These are phyloP conservation scores for Pilophorus perplexus DNA, from an alignment of 2,888 invertebrate genomes.

Conservation along the genomic window DNA sequence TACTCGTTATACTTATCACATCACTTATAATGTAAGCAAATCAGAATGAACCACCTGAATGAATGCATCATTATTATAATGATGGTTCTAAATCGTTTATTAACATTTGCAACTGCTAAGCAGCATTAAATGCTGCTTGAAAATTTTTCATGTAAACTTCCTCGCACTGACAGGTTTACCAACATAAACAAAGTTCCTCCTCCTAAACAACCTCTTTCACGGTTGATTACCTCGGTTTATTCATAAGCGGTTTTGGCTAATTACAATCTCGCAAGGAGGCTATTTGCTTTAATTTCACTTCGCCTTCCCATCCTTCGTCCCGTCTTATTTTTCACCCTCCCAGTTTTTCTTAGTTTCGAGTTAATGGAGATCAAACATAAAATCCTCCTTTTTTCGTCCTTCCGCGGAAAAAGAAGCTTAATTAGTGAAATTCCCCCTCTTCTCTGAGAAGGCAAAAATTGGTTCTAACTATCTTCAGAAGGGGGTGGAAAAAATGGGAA, in stretches of 20 bases:
- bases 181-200: no score
- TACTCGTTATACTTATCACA: no score
- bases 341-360: constrained; percentile 11
- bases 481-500: neutral
- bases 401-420: constrained; percentile 11
- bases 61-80: no score
- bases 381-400: constrained; percentile 9
- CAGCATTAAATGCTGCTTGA: no score
- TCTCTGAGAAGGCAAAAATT: neutral
- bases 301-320: neutral
- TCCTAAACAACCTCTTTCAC: no score
- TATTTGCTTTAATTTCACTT: constrained; percentile 12
- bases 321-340: neutral
- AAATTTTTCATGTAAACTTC: no score
- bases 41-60: no score
- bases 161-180: no score
- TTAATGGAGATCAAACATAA: constrained; percentile 34
- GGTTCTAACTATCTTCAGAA: neutral
- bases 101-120: no score
- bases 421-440: constrained; percentile 21
- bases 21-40: no score
- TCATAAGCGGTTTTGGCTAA: constrained; percentile 19
- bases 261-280: neutral
- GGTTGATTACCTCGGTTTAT: constrained; percentile 5
- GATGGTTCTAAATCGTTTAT: no score